These are phyloP conservation scores for Sycophila sp. DNA, from an alignment of 1,140 invertebrate genomes.

Conservation along the genomic window DNA sequence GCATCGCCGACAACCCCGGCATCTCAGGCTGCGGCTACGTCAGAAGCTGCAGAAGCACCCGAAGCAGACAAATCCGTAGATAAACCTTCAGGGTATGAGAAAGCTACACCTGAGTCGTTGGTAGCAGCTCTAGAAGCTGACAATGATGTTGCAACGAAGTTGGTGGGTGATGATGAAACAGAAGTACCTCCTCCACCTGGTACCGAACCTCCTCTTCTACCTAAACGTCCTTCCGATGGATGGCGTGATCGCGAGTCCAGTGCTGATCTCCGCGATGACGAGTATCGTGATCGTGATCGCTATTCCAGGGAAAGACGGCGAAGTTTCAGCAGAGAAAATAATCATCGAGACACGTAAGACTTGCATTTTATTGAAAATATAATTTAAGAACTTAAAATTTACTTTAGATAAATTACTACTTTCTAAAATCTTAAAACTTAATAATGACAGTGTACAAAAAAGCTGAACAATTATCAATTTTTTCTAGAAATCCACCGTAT, in stretches of 20 bases:
- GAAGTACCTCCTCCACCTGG: constrained; percentile 64
- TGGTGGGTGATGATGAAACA: constrained; percentile 55
- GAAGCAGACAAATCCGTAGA: constrained; percentile 22
- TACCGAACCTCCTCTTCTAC: constrained; percentile 62
- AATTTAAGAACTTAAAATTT: not conserved
- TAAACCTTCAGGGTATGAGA: constrained; percentile 27
- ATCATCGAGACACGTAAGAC: constrained; percentile 58
- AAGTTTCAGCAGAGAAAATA: constrained; percentile 61
- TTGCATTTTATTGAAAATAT: not conserved
- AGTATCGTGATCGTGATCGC: constrained; percentile 45
- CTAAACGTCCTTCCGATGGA: constrained; percentile 43
- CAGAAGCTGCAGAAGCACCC: constrained; percentile 13
- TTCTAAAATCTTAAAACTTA: too few species aligned
- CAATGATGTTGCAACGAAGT: constrained; percentile 50
- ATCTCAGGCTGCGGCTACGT: constrained; percentile 10
- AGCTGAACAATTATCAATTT: constrained; percentile 20
- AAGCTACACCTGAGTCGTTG: constrained; percentile 11
- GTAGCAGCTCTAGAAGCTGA: constrained; percentile 49
- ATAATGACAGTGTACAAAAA: too few species aligned
- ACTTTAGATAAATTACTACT: not conserved
- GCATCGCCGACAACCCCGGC: constrained; percentile 19
- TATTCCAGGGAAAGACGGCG: constrained; percentile 58
- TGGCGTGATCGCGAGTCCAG: constrained; percentile 23
- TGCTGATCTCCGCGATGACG: constrained; percentile 36
- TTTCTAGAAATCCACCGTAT: constrained; percentile 48